Conservation (phyloP, 2,113 vertebrate species). For the Cyprinodon variegatus region DNA sequence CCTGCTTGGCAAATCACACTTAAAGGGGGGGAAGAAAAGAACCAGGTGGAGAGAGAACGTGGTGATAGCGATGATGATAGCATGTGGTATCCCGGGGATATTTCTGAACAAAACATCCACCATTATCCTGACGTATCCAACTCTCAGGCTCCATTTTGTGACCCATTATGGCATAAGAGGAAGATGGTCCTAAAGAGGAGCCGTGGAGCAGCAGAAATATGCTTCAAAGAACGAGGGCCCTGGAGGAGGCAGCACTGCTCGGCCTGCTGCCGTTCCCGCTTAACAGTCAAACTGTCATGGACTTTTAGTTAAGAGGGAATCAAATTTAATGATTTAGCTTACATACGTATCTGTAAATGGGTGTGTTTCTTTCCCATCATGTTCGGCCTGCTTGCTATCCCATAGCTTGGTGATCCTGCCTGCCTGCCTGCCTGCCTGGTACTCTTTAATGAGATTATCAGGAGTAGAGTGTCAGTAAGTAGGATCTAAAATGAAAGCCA, state of each 20-base stretch:
- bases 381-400: slow-evolving; percentile 35
- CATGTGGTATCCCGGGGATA: slow-evolving; percentile 53
- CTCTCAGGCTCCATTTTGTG: slow-evolving; percentile 69
- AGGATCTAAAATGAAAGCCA: slow-evolving; percentile 87
- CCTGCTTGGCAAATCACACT: slow-evolving; percentile 55
- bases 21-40: slow-evolving; percentile 28
- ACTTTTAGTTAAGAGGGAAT: slow-evolving; percentile 28
- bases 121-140: slow-evolving; percentile 59
- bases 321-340: slow-evolving; percentile 23
- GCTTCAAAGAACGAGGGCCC: slow-evolving; percentile 33
- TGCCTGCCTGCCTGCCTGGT: slow-evolving; percentile 60
- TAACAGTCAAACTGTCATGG: slow-evolving; percentile 19
- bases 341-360: slow-evolving; percentile 4
- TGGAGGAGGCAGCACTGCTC: slow-evolving; percentile 7
- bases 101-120: slow-evolving; percentile 61
- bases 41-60: slow-evolving; percentile 46
- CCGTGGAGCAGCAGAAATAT: slow-evolving; percentile 19
- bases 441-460: slow-evolving; percentile 86
- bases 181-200: slow-evolving; percentile 58
- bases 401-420: slow-evolving; percentile 48
- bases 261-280: slow-evolving; percentile 8
- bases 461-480: slow-evolving; percentile 85
- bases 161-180: slow-evolving; percentile 62
- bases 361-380: slow-evolving; percentile 21
- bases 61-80: slow-evolving; percentile 54